A percentile compares a stretch with the other conserved stretches of the same genome.
Conservation (phyloP, 2,888 invertebrate species). For the Tigriopus californicus region DNA sequence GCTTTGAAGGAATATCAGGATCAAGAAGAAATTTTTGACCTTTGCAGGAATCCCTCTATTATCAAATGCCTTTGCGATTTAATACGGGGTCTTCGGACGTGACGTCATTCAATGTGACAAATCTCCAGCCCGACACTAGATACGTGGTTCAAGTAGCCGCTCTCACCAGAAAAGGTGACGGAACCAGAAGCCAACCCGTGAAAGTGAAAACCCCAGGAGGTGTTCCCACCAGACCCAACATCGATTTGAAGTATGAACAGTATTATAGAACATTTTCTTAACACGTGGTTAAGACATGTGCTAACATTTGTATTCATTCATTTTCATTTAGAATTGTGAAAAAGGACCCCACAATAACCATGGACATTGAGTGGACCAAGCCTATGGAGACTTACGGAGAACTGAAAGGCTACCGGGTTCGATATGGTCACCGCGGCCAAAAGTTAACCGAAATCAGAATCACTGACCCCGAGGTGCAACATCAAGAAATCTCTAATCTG, state of each 20-base stretch:
- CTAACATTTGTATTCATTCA: neutral
- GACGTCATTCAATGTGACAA: constrained; percentile 57
- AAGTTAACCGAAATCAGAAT: constrained; percentile 13
- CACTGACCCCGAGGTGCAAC: constrained; percentile 16
- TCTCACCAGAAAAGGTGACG: constrained; percentile 88
- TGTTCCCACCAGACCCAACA: constrained; percentile 63
- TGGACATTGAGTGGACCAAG: constrained; percentile 78
- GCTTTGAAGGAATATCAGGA: neutral
- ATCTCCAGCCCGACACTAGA: constrained; percentile 80
- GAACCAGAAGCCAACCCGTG: constrained; percentile 68
- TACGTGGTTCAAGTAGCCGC: constrained; percentile 67
- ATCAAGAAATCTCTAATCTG: constrained; percentile 20
- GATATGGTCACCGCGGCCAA: constrained; percentile 44
- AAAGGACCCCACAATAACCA: constrained; percentile 65
- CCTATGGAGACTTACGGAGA: constrained; percentile 78
- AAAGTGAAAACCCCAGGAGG: constrained; percentile 80
- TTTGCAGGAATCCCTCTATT: constrained; percentile 11
- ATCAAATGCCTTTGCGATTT: constrained; percentile 9
- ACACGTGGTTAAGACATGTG: no score
- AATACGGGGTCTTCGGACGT: constrained; percentile 45
- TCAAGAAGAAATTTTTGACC: neutral
- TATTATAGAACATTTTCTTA: no score
- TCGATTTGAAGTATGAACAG: constrained; percentile 51
- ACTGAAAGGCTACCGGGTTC: constrained; percentile 62
- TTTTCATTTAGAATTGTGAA: constrained; percentile 47